Evolutionary conservation across 35 echinoderm and acorn worm genomes (phyloP).

Genomic region (Nesometra sesokonis): DNA sequence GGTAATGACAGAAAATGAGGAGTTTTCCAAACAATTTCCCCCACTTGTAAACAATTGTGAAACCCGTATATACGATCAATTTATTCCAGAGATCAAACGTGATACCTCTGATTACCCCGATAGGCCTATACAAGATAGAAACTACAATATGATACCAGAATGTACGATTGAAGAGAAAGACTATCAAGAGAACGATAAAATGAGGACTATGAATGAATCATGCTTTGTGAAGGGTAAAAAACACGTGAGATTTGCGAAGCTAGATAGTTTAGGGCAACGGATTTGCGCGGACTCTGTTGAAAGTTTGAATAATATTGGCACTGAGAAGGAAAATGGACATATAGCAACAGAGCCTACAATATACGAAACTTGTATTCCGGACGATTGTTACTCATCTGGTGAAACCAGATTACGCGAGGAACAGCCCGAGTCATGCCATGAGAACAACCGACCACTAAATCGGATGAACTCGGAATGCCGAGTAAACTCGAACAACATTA

Average conservation of each 20-base stretch:
- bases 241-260: neutral
- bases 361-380: conserved; percentile 28
- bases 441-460: neutral
- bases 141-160: neutral
- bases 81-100: conserved; percentile 1
- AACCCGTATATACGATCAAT: conserved; percentile 20
- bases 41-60: neutral
- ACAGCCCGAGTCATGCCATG: neutral
- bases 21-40: conserved; percentile 4
- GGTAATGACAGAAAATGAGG: conserved; percentile 2
- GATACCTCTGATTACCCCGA: neutral
- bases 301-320: conserved; percentile 7
- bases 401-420: conserved; percentile 21
- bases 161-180: neutral
- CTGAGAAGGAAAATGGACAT: conserved; percentile 27
- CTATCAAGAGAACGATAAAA: neutral
- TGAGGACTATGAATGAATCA: neutral
- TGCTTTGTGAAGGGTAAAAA: neutral
- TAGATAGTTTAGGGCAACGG: conserved; percentile 9
- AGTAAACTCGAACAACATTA: neutral
- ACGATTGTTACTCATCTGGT: conserved; percentile 1
- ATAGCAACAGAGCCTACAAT: conserved; percentile 12
- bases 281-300: conserved; percentile 16
- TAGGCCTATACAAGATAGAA: neutral
- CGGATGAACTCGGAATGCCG: neutral